phyloP scores from a whole-genome alignment of 2,797 vertebrate genomes.

The Pantherophis alleghaniensis region DNA sequence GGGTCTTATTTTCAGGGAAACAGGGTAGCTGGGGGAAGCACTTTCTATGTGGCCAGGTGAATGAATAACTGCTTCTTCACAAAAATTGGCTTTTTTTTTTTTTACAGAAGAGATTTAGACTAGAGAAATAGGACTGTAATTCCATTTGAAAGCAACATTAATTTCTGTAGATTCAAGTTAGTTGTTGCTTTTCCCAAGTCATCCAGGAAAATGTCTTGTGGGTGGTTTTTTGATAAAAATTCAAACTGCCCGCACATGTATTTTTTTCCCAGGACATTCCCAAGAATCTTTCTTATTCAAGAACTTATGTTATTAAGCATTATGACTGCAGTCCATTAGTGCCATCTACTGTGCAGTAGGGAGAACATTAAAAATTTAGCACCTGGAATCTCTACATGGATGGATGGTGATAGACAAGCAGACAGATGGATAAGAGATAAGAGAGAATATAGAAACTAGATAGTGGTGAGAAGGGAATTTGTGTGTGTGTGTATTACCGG shows the following conservation, averaged over 20 bases:
- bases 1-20: too few species aligned
- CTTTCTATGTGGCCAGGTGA: neutral
- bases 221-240: slow-evolving; percentile 50
- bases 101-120: neutral
- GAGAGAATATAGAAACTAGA: too few species aligned
- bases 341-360: slow-evolving; percentile 61
- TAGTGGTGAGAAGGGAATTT: too few species aligned
- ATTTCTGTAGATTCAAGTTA: neutral
- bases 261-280: neutral
- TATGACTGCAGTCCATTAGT: slow-evolving; percentile 45
- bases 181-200: slow-evolving; percentile 14
- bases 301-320: neutral
- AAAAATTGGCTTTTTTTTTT: neutral
- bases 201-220: slow-evolving; percentile 40
- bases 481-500: neutral
- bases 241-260: slow-evolving; percentile 27
- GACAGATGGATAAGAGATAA: neutral
- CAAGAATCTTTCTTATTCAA: slow-evolving; percentile 3
- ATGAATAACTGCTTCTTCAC: neutral
- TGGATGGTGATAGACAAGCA: neutral
- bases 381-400: neutral
- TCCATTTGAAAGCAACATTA: neutral
- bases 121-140: neutral
- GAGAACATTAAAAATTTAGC: slow-evolving; percentile 33
- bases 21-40: too few species aligned